Evolutionary conservation across 2,888 invertebrate genomes (phyloP).

Genomic region (Rhyacophila evoluta): DNA sequence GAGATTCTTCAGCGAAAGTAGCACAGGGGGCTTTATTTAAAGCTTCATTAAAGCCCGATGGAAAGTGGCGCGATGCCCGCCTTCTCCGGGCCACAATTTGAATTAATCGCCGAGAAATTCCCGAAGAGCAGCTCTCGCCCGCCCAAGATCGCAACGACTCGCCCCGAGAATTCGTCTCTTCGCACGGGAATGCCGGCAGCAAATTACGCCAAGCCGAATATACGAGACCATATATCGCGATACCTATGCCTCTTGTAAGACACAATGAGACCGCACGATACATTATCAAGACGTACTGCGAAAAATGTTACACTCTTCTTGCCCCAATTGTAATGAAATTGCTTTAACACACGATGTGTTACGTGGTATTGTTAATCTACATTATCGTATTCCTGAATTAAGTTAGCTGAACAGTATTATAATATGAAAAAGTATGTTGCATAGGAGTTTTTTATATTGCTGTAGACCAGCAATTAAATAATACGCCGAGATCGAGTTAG

Average conservation of each 20-base stretch:
- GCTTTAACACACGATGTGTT: no score
- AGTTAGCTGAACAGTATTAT: no score
- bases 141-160: background rate
- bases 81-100: slow-evolving; percentile 2
- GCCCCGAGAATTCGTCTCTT: background rate
- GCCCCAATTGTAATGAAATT: no score
- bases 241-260: background rate
- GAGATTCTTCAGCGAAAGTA: background rate
- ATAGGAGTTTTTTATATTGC: no score
- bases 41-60: slow-evolving; percentile 18
- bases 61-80: slow-evolving; percentile 6
- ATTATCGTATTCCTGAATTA: no score
- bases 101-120: slow-evolving; percentile 17
- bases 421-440: no score
- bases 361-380: no score
- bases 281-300: background rate
- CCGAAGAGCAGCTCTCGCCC: background rate
- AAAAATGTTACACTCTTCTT: background rate
- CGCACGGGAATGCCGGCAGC: background rate
- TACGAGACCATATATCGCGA: background rate
- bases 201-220: background rate
- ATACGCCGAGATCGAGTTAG: no score
- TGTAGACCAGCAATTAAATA: no score
- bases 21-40: background rate
- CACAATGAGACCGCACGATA: background rate